Conservation (phyloP, 2,888 invertebrate species). For the Beris chalybata region DNA sequence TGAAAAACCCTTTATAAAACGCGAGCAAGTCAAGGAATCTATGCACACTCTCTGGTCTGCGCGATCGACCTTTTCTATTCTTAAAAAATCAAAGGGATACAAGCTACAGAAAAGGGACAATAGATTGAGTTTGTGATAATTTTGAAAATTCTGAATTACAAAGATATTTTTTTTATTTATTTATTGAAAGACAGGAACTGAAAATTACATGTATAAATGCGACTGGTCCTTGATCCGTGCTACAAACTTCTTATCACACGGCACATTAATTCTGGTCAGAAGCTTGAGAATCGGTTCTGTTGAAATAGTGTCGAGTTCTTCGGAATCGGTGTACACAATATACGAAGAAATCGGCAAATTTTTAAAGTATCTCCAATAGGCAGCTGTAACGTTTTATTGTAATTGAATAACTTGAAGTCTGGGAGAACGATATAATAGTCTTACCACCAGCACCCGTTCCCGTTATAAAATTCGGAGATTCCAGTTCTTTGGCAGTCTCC, state of each 20-base stretch:
- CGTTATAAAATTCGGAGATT: constrained; percentile 53
- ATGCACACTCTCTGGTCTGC: no score
- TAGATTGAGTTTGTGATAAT: no score
- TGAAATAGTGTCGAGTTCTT: constrained; percentile 48
- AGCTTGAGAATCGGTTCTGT: constrained; percentile 49
- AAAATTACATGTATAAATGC: constrained; percentile 48
- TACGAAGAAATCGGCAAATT: constrained; percentile 46
- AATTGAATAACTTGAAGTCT: not conserved
- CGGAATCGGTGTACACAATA: constrained; percentile 50
- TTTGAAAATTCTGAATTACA: no score
- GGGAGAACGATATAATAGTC: constrained; percentile 22
- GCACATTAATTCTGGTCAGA: constrained; percentile 44
- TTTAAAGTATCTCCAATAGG: constrained; percentile 48
- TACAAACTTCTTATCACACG: constrained; percentile 46
- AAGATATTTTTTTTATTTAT: no score
- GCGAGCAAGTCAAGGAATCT: no score
- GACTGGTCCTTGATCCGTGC: constrained; percentile 48
- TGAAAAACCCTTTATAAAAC: no score
- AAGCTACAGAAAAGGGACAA: no score
- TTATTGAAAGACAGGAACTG: no score
- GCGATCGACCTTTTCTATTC: no score
- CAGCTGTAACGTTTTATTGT: constrained; percentile 44
- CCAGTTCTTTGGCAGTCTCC: constrained; percentile 44
- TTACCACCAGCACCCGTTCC: constrained; percentile 53
- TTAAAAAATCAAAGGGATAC: no score